Evolutionary conservation across 2,797 vertebrate genomes (phyloP).

Genomic region (Peromyscus attwateri): DNA sequence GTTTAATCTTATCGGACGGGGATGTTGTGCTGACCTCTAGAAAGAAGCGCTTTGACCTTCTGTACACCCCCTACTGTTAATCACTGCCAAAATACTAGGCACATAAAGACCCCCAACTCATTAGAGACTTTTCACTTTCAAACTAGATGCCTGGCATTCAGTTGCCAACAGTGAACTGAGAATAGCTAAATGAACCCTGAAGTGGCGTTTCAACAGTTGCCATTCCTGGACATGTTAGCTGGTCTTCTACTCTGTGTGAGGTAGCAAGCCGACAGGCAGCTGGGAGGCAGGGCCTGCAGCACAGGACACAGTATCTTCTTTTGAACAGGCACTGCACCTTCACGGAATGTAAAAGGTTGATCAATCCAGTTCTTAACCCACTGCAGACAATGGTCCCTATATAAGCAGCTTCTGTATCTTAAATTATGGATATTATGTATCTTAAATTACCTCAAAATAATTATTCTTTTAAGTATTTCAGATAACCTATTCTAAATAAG

Average conservation of each 20-base stretch:
- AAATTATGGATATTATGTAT: background rate
- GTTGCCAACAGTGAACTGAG: conserved; percentile 88
- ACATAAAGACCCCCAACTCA: conserved; percentile 89
- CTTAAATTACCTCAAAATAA: conserved; percentile 49
- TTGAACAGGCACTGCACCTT: conserved; percentile 83
- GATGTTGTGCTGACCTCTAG: conserved; percentile 88
- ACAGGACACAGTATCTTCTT: conserved; percentile 80
- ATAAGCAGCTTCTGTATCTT: background rate
- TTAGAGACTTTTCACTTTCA: conserved; percentile 90
- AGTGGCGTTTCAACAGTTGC: conserved; percentile 86
- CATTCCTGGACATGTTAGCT: conserved; percentile 80
- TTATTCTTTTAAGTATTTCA: conserved; percentile 38
- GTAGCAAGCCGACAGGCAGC: conserved; percentile 81
- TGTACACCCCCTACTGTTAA: conserved; percentile 89
- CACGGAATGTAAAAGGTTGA: conserved; percentile 65
- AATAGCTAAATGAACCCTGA: conserved; percentile 88
- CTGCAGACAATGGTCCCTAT: conserved; percentile 1
- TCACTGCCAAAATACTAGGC: conserved; percentile 87
- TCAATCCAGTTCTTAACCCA: conserved; percentile 76
- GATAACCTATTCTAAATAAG: conserved; percentile 1
- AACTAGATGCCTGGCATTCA: conserved; percentile 86
- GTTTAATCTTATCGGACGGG: conserved; percentile 90
- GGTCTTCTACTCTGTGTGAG: conserved; percentile 82
- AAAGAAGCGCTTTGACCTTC: conserved; percentile 89
- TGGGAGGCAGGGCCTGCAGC: conserved; percentile 77